phyloP scores from a whole-genome alignment of 2,888 invertebrate species.

The Argyra leucocephala region DNA sequence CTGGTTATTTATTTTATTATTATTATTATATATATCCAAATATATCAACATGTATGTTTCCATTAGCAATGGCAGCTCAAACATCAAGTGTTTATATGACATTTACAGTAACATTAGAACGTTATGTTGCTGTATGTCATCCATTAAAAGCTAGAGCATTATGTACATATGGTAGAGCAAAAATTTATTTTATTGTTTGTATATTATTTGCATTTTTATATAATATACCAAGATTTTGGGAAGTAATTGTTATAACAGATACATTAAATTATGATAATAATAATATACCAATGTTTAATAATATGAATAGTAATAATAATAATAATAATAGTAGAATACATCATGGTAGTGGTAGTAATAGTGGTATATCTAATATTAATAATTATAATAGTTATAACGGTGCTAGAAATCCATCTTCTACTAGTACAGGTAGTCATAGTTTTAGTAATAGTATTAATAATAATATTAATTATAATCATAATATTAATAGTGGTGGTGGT shows the following conservation, averaged over 20 bases:
- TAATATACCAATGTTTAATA: neutral
- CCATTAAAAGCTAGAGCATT: constrained; percentile 79
- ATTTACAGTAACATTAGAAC: constrained; percentile 79
- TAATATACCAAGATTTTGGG: constrained; percentile 75
- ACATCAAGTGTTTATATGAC: constrained; percentile 90
- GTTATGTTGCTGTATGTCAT: constrained; percentile 89
- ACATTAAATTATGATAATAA: constrained; percentile 28
- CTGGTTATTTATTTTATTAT: constrained; percentile 65
- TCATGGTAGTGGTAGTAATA: neutral
- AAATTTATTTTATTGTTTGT: constrained; percentile 74
- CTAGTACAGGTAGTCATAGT: neutral
- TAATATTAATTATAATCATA: neutral
- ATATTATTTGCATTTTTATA: constrained; percentile 72
- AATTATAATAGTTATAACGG: neutral
- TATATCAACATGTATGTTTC: constrained; percentile 70
- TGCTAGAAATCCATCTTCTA: neutral
- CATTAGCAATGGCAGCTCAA: constrained; percentile 77
- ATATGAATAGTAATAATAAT: neutral
- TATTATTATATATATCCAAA: constrained; percentile 71
- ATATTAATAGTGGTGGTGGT: neutral
- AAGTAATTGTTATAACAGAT: constrained; percentile 48
- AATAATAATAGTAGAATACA: neutral
- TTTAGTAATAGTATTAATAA: neutral
- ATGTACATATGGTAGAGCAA: constrained; percentile 80
- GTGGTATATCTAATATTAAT: neutral